A percentile compares a stretch with the other conserved stretches of the same genome.
phyloP scores from a whole-genome alignment of 2,888 invertebrate genomes.

The Rhamnusium bicolor region DNA sequence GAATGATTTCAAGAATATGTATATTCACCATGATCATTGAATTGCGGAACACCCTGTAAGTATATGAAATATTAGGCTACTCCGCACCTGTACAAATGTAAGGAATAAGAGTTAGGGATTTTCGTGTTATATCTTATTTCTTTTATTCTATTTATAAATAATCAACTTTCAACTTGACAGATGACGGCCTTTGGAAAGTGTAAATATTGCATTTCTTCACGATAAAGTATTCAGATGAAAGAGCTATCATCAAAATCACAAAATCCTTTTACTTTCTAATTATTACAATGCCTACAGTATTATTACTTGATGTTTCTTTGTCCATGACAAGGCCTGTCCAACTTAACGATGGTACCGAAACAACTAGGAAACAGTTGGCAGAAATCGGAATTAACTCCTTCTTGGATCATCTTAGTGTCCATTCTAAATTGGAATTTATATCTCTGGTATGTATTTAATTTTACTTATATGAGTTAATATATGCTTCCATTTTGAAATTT shows the following conservation, averaged over 20 bases:
- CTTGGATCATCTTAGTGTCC: conserved; percentile 77
- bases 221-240: neutral
- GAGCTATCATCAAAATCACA: neutral
- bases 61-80: no score
- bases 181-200: neutral
- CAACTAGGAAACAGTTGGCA: conserved; percentile 77
- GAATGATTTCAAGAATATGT: no score
- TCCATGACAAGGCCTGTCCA: conserved; percentile 80
- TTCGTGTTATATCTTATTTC: neutral
- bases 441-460: conserved; percentile 75
- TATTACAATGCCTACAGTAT: conserved; percentile 80
- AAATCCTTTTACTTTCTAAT: neutral
- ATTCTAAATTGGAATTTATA: conserved; percentile 82
- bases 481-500: no score
- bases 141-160: neutral
- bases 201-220: neutral
- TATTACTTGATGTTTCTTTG: conserved; percentile 81
- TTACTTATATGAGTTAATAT: no score
- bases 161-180: neutral
- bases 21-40: no score
- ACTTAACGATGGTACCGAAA: conserved; percentile 73
- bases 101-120: neutral
- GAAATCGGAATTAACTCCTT: conserved; percentile 78
- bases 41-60: no score
- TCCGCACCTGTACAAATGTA: no score